Evolutionary conservation across 1,140 invertebrate genomes (phyloP).

Genomic region (Amyelois transitella): DNA sequence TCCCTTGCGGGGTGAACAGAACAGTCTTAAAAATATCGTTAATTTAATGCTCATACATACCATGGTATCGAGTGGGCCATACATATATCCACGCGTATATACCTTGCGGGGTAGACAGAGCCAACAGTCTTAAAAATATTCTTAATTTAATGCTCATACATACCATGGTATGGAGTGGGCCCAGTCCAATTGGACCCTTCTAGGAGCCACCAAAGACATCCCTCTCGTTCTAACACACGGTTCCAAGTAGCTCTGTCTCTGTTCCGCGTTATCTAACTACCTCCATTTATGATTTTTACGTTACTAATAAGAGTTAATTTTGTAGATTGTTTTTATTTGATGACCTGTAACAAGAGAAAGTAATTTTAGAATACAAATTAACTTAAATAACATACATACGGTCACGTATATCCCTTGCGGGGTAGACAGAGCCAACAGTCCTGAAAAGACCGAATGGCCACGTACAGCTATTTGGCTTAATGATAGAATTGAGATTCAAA

Average conservation of each 20-base stretch:
- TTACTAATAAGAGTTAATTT: not conserved
- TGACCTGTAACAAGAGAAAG: slow-evolving; percentile 23
- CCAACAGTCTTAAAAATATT: not conserved
- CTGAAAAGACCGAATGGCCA: too few species aligned
- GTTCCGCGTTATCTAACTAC: not conserved
- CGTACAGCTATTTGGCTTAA: too few species aligned
- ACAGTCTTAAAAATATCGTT: too few species aligned
- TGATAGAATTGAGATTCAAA: too few species aligned
- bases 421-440: too few species aligned
- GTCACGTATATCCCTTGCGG: too few species aligned
- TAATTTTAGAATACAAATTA: not conserved
- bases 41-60: too few species aligned
- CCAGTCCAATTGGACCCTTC: slow-evolving; percentile 57
- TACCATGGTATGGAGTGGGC: slow-evolving; percentile 58
- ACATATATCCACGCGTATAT: too few species aligned
- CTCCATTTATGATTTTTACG: not conserved
- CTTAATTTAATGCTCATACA: too few species aligned
- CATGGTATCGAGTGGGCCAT: too few species aligned
- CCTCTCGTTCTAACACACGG: slow-evolving; percentile 2
- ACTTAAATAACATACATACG: not conserved
- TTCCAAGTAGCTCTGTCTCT: not conserved
- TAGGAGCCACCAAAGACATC: slow-evolving; percentile 61
- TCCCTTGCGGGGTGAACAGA: too few species aligned
- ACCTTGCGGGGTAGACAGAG: too few species aligned
- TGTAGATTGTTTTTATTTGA: not conserved